A percentile compares a stretch with the other conserved stretches of the same genome.
Evolutionary conservation across 2,888 invertebrate species (phyloP).

Genomic region (Eurytoma adleriae): DNA sequence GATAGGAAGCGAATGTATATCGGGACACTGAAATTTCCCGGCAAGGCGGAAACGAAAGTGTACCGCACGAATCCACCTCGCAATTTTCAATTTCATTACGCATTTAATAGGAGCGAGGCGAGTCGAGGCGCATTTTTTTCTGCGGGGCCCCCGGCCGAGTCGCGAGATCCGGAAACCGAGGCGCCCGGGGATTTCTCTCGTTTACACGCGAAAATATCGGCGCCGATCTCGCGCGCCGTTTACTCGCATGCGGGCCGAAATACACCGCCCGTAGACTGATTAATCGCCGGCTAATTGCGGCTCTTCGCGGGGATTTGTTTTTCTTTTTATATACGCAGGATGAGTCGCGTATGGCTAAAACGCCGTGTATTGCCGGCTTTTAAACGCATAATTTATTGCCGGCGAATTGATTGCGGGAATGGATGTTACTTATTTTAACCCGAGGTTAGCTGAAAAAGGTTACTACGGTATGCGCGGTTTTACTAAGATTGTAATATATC

Average conservation of each 20-base stretch:
- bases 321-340: neutral
- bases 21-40: slow-evolving; percentile 18
- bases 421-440: no score
- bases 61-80: neutral
- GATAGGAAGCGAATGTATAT: neutral
- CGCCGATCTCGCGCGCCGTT: slow-evolving; percentile 15
- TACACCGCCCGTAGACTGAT: slow-evolving; percentile 1
- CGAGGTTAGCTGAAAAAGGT: no score
- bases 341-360: neutral
- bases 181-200: slow-evolving; percentile 31
- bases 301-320: neutral
- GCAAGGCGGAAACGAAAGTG: slow-evolving; percentile 40
- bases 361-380: neutral
- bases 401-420: neutral
- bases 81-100: slow-evolving; percentile 22
- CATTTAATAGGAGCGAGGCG: slow-evolving; percentile 8
- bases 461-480: no score
- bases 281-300: slow-evolving; percentile 35
- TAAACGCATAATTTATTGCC: slow-evolving; percentile 3
- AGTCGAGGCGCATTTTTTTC: slow-evolving; percentile 7
- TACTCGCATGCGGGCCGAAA: neutral
- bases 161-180: slow-evolving; percentile 37
- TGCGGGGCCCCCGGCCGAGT: neutral
- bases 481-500: no score
- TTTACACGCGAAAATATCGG: slow-evolving; percentile 33